Evolutionary conservation across 2,797 vertebrate species (phyloP), one percentile per base, ranked within the genome.

Genomic region (Cercopithecus petaurista): DNA sequence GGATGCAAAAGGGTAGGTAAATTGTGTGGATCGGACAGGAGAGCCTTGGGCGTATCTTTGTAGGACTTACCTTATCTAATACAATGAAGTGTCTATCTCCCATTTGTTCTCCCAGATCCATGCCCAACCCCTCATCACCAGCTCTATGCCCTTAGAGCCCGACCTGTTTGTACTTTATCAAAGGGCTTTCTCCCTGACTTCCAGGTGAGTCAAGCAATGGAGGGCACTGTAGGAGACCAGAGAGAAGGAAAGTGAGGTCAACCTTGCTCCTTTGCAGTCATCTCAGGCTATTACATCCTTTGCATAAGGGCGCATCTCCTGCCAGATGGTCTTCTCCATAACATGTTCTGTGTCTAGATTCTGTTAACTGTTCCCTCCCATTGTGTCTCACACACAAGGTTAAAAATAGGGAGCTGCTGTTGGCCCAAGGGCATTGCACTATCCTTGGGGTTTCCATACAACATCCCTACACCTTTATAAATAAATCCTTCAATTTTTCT

Each of bases 401-500:
- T 82, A 59, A 96, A 70, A 90, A 22, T n/a, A 50, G n/a, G 15
- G 4, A 83, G 46, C 21, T 93, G 7, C 22, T 75, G 33, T 24
- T 22, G 82, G 52, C 12, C 41, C 36, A 24, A 43, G 28, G 52
- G 28, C 10, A 64, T 21, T 33, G 28, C 7, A 43, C 59, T 88
- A 14, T 41, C 41, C 82, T 59, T 88, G 30, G 43, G n/a, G 19
- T 43, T 86, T 79, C 59, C 41, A 79, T 24, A 73, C 9, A 64
- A 36, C 10, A 5, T 33, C 9, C 3, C 36, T 15, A 39, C 5
- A 36, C 15, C 55, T 95, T 67, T 26, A 46, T 30, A 91, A 88
- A 73, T 48, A 39, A 92, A 73, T 59, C 61, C 14, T 92, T 81
- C 26, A 79, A 1, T 76, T 95, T 41, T 90, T 86, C 46, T 75